Conservation (phyloP, 2,888 invertebrate genomes). For the Brenthis daphne region DNA sequence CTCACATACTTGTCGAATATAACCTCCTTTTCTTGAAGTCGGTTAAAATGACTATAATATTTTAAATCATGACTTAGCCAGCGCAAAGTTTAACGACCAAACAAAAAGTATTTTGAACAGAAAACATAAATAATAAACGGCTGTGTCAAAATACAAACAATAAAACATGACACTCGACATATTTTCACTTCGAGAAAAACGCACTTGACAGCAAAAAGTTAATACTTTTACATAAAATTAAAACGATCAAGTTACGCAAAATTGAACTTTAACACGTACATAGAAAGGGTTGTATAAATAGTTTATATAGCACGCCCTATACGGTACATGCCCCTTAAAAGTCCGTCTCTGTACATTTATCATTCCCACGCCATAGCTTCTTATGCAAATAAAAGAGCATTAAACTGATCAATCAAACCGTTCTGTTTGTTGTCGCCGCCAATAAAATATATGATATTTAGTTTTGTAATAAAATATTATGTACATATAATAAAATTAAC, state of each 20-base stretch:
- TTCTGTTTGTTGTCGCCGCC: slow-evolving; percentile 36
- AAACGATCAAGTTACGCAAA: slow-evolving; percentile 1
- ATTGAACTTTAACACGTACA: slow-evolving; percentile 10
- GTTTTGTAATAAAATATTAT: neutral
- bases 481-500: no score
- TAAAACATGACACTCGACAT: slow-evolving; percentile 20
- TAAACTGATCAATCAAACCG: slow-evolving; percentile 39
- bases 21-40: no score
- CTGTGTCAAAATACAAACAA: slow-evolving; percentile 25
- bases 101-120: slow-evolving; percentile 16
- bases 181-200: slow-evolving; percentile 33
- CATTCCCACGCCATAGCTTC: slow-evolving; percentile 42
- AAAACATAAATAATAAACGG: slow-evolving; percentile 15
- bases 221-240: slow-evolving; percentile 12
- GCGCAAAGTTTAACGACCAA: neutral
- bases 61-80: no score
- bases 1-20: no score
- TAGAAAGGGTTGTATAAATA: neutral
- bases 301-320: slow-evolving; percentile 2
- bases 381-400: slow-evolving; percentile 41
- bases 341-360: slow-evolving; percentile 34
- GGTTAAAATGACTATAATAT: no score
- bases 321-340: slow-evolving; percentile 30
- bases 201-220: slow-evolving; percentile 27
- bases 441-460: slow-evolving; percentile 15